A percentile compares a stretch with the other conserved stretches of the same genome.
phyloP scores from a whole-genome alignment of 2,113 vertebrate genomes.

The Sarotherodon lohbergeri region DNA sequence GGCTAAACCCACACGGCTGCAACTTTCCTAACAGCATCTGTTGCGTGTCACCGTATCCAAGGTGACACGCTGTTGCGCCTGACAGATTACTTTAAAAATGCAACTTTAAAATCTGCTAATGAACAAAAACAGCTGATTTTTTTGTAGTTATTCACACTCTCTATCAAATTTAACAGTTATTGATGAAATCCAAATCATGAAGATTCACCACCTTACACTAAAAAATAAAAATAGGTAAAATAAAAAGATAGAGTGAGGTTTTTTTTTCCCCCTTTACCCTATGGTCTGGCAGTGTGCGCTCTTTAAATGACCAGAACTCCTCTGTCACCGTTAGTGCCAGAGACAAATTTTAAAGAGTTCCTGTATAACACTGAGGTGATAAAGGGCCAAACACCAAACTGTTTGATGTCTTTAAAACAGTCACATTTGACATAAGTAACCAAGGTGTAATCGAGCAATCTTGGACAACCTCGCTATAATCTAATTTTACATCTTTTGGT shows the following conservation, averaged over 20 bases:
- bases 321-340: background rate
- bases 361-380: background rate
- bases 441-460: background rate
- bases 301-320: background rate
- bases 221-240: background rate
- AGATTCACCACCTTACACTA: background rate
- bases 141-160: background rate
- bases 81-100: background rate
- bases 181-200: background rate
- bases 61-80: background rate
- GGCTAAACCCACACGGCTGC: background rate
- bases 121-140: background rate
- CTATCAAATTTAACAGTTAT: background rate
- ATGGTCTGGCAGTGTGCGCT: background rate
- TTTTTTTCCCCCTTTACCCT: background rate
- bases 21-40: background rate
- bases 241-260: fast-evolving
- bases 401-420: background rate
- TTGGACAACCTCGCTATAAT: background rate
- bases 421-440: background rate
- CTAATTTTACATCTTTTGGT: background rate
- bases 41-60: background rate
- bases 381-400: background rate
- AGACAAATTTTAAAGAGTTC: background rate
- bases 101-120: background rate